These are phyloP conservation scores for Crossocerus cetratus DNA, from an alignment of 2,888 invertebrate species.

Conservation along the genomic window DNA sequence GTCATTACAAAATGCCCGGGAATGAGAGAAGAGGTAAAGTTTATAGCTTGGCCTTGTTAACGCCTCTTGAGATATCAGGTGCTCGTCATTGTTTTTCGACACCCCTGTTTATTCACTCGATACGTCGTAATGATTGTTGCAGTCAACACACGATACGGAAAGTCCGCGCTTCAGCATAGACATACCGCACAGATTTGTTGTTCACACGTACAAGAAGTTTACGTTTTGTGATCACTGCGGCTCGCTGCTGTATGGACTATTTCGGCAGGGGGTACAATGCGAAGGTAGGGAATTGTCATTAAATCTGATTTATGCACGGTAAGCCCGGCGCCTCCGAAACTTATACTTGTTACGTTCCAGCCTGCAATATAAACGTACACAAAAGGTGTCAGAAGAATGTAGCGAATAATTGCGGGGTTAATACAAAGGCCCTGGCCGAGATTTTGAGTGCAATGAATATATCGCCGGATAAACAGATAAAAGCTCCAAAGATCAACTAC, in stretches of 20 bases:
- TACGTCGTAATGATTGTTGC: constrained; percentile 51
- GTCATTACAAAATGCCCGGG: constrained; percentile 99
- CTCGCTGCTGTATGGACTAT: constrained; percentile 96
- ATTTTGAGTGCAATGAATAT: constrained; percentile 95
- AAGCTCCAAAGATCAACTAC: constrained; percentile 69
- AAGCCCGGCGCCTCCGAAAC: not conserved
- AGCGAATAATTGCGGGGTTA: constrained; percentile 99
- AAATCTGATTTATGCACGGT: too few relatives aligned
- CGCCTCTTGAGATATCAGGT: not conserved
- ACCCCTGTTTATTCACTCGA: constrained; percentile 10
- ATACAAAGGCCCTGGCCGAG: constrained; percentile 97
- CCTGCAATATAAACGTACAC: constrained; percentile 98
- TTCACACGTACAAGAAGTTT: constrained; percentile 98
- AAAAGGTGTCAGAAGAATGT: constrained; percentile 99
- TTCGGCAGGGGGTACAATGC: constrained; percentile 97
- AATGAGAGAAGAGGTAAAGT: constrained; percentile 90
- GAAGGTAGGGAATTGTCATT: constrained; percentile 81
- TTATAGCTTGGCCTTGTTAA: not conserved
- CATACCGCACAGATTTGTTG: constrained; percentile 96
- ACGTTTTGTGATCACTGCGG: constrained; percentile 99
- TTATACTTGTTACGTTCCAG: constrained; percentile 76
- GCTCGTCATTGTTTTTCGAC: constrained; percentile 10
- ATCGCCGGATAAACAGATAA: constrained; percentile 89
- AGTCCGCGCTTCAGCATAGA: constrained; percentile 97
- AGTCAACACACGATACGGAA: constrained; percentile 81